phyloP scores from a whole-genome alignment of 2,888 invertebrate genomes.

The Strigamia maritima region DNA sequence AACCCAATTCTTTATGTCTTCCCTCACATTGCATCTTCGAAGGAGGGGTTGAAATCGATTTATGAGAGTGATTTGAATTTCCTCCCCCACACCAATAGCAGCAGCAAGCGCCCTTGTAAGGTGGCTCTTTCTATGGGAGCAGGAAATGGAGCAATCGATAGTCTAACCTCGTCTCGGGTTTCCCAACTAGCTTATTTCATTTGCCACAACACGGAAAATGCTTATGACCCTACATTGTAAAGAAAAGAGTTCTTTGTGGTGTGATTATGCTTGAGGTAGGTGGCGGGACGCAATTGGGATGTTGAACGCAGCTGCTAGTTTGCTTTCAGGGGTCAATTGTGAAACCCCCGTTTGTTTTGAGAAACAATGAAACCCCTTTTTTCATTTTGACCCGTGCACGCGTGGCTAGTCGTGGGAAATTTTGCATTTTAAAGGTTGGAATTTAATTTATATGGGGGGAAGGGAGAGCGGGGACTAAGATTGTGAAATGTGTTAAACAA shows the following conservation, averaged over 20 bases:
- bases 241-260: slow-evolving; percentile 28
- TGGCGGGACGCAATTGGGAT: slow-evolving; percentile 6
- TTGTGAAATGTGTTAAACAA: background rate
- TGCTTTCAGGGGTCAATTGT: slow-evolving; percentile 28
- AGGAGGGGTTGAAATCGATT: slow-evolving; percentile 15
- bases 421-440: background rate
- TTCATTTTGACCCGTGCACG: background rate
- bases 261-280: slow-evolving; percentile 20
- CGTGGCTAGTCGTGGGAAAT: slow-evolving; percentile 26
- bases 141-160: slow-evolving; percentile 34
- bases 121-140: slow-evolving; percentile 31
- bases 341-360: slow-evolving; percentile 22
- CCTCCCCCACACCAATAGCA: slow-evolving; percentile 8
- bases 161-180: slow-evolving; percentile 32
- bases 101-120: slow-evolving; percentile 18
- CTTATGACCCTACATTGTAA: slow-evolving; percentile 19
- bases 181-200: slow-evolving; percentile 32
- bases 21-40: background rate
- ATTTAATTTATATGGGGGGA: background rate
- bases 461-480: too few relatives aligned
- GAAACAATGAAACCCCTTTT: slow-evolving; percentile 26
- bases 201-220: slow-evolving; percentile 32
- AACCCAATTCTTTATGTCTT: background rate
- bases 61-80: slow-evolving; percentile 14
- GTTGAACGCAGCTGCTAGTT: slow-evolving; percentile 28